Base-by-base conservation (phyloP, 2,113 vertebrate species). In the Zosterops hypoxanthus region DNA sequence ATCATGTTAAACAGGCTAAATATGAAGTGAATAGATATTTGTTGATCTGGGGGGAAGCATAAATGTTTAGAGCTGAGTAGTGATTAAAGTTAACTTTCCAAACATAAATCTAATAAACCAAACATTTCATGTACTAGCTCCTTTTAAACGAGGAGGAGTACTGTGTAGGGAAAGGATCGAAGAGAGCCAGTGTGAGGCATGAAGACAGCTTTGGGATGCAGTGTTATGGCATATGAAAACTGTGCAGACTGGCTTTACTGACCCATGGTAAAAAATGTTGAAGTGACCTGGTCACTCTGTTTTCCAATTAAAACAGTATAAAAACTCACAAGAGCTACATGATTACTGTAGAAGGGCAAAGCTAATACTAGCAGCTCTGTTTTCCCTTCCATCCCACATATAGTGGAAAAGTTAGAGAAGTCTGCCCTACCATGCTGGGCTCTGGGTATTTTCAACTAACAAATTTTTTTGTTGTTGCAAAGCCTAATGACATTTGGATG, bases 201-300 rank as follows among this genome's bases (percentile, higher is more conserved):
- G 36, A 55, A 71, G 50, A 39, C 61, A 34, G 25, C 25, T 59
- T 73, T 78, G 47, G 64, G 44, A 31, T 49, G 16, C 31, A 23
- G 13, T 60, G 17, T 69, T 72, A 24, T 0, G 5, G 41, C 5
- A 1, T 41, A 6, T 14, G n/a, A 64, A 70, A 63, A 63, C n/a
- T 66, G 25, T 65, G 44, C 25, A 31, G 46, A 14, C 17, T 31
- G 42, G 9, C 65, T 88, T 92, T 82, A 71, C 26, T 80, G 57
- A 79, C 24, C 39, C 18, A 0, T 20, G 4, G 12, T 46, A 68
- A 23, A 70, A 82, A 79, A 34, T 52, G 23, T 13, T 73, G 39
- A 46, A 73, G n/a, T 0, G 0, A 42, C 25, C 9, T 24, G 28
- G 29, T 65, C 12, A 5, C 47, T 82, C 15, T 46, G 3, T 59